Evolutionary conservation across 2,113 vertebrate genomes (phyloP).

Genomic region (Emydura subglobosa): DNA sequence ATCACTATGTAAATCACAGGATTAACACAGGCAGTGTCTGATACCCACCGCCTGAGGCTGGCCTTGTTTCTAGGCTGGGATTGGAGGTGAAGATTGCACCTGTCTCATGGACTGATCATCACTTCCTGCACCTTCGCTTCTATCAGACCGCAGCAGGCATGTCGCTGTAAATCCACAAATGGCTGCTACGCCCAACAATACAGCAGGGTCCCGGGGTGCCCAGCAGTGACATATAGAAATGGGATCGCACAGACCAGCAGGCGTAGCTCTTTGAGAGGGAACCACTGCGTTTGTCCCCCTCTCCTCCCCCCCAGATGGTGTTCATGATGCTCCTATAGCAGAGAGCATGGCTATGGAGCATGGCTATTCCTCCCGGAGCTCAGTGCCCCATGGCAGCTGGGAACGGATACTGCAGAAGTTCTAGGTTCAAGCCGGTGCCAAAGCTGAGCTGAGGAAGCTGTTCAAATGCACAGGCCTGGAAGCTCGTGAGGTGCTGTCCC

Average conservation of each 20-base stretch:
- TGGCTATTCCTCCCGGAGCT: background rate
- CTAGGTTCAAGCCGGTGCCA: background rate
- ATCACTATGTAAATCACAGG: accelerated
- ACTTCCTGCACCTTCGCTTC: accelerated
- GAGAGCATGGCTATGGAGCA: background rate
- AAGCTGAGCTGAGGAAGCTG: background rate
- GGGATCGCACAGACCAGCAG: background rate
- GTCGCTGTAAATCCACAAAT: accelerated
- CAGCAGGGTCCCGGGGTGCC: background rate
- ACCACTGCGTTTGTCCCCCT: background rate
- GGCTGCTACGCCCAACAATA: background rate
- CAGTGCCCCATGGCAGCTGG: background rate
- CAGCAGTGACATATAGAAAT: background rate
- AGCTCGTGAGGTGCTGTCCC: background rate
- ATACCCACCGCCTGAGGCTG: background rate
- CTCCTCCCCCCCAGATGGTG: background rate
- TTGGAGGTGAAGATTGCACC: background rate
- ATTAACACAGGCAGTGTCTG: accelerated
- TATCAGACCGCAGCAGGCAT: accelerated
- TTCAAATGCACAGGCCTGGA: background rate
- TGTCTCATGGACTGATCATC: background rate
- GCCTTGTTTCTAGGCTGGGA: background rate
- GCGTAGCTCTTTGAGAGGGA: background rate
- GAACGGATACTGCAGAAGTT: background rate
- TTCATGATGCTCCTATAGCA: background rate